These are phyloP conservation scores for Scaptomyza reducta DNA, from an alignment of 2,888 invertebrate genomes.

Conservation along the genomic window DNA sequence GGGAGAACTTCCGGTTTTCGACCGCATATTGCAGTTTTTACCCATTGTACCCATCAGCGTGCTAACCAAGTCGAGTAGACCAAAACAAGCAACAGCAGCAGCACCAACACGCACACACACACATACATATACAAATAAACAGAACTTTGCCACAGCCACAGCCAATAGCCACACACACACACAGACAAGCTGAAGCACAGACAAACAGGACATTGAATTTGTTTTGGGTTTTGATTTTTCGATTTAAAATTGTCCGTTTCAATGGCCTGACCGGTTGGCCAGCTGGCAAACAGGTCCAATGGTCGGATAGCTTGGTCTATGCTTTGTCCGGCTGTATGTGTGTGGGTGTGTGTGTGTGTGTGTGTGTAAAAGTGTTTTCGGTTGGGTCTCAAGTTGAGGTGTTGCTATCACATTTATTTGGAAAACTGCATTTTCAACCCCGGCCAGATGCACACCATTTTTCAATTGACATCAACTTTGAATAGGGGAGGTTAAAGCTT, in stretches of 20 bases:
- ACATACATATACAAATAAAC: slow-evolving; percentile 12
- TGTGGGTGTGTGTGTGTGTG: not conserved
- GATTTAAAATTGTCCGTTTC: slow-evolving; percentile 75
- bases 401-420: slow-evolving; percentile 50
- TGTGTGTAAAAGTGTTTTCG: not conserved
- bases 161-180: slow-evolving; percentile 34
- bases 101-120: slow-evolving; percentile 14
- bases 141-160: slow-evolving; percentile 17
- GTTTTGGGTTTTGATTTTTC: slow-evolving; percentile 77
- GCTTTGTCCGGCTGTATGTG: not conserved
- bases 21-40: slow-evolving; percentile 67
- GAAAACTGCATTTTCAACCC: slow-evolving; percentile 22
- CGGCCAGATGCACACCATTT: slow-evolving; percentile 27
- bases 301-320: slow-evolving; percentile 4
- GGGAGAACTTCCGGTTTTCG: slow-evolving; percentile 65
- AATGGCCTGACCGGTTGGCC: slow-evolving; percentile 47
- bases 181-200: slow-evolving; percentile 12
- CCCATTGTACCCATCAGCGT: slow-evolving; percentile 59
- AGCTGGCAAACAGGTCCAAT: slow-evolving; percentile 13
- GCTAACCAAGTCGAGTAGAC: slow-evolving; percentile 50
- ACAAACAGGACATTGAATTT: slow-evolving; percentile 76
- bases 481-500: slow-evolving; percentile 5
- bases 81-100: slow-evolving; percentile 27
- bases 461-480: slow-evolving; percentile 42
- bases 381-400: slow-evolving; percentile 35